Evolutionary conservation across 2,888 invertebrate species (phyloP).

Genomic region (Luperina nickerlii): DNA sequence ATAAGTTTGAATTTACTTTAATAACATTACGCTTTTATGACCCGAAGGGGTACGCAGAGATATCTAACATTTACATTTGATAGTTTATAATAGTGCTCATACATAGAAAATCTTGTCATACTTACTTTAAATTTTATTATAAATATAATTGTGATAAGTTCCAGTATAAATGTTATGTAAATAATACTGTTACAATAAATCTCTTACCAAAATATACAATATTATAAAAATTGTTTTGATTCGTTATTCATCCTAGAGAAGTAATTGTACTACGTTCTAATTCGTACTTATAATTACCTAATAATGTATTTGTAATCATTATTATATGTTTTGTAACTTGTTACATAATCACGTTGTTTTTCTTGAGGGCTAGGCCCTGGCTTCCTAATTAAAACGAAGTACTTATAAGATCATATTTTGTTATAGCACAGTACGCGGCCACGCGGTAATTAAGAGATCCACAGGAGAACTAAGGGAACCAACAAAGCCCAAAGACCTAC

Average conservation of each 20-base stretch:
- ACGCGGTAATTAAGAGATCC: neutral
- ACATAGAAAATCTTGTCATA: neutral
- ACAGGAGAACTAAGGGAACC: neutral
- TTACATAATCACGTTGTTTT: constrained; percentile 7
- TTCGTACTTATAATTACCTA: neutral
- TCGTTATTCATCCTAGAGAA: constrained; percentile 33
- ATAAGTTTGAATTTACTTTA: neutral
- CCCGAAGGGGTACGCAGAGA: neutral
- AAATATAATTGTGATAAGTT: constrained; percentile 17
- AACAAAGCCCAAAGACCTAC: neutral
- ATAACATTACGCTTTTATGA: neutral
- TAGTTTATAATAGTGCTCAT: neutral
- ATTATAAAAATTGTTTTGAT: constrained; percentile 38
- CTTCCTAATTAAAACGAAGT: neutral
- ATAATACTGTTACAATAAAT: constrained; percentile 44
- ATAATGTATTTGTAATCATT: neutral
- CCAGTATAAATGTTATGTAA: neutral
- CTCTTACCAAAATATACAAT: constrained; percentile 54
- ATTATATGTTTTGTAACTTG: constrained; percentile 5
- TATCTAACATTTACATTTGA: neutral
- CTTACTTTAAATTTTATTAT: neutral
- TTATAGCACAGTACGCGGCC: neutral
- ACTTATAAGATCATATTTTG: neutral
- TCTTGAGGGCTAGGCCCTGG: neutral
- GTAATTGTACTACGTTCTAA: constrained; percentile 4